A percentile compares a stretch with the other conserved stretches of the same genome.
Evolutionary conservation across 1,140 invertebrate genomes (phyloP).

Genomic region (Formica selysi): DNA sequence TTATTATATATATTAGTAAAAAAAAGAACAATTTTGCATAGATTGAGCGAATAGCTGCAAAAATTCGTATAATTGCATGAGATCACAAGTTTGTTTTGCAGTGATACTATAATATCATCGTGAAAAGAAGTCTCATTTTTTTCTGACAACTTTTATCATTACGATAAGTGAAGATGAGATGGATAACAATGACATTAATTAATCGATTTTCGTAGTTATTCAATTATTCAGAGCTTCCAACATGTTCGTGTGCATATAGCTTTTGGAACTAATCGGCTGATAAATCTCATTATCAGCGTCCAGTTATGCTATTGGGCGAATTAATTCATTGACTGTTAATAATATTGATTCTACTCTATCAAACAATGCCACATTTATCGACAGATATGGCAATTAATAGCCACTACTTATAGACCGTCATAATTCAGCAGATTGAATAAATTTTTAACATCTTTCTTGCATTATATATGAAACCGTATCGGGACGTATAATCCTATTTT

Average conservation of each 20-base stretch:
- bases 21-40: background rate
- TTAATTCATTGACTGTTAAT: constrained; percentile 64
- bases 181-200: constrained; percentile 34
- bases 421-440: constrained; percentile 45
- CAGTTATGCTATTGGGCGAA: constrained; percentile 52
- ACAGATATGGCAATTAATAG: constrained; percentile 61
- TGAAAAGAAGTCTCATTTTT: background rate
- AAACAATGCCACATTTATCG: constrained; percentile 53
- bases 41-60: background rate
- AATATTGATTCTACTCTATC: constrained; percentile 63
- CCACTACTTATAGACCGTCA: constrained; percentile 53
- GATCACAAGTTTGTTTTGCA: background rate
- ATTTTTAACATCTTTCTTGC: constrained; percentile 45
- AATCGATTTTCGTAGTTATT: constrained; percentile 51
- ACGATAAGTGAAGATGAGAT: background rate
- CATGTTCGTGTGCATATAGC: constrained; percentile 32
- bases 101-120: background rate
- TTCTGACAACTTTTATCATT: constrained; percentile 1
- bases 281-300: constrained; percentile 58
- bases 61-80: constrained; percentile 7
- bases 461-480: constrained; percentile 15
- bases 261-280: constrained; percentile 56
- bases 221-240: constrained; percentile 35
- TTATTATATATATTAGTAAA: background rate
- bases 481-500: constrained; percentile 50